Base-by-base conservation (phyloP, 2,888 invertebrate species). In the Anodontia alba region DNA sequence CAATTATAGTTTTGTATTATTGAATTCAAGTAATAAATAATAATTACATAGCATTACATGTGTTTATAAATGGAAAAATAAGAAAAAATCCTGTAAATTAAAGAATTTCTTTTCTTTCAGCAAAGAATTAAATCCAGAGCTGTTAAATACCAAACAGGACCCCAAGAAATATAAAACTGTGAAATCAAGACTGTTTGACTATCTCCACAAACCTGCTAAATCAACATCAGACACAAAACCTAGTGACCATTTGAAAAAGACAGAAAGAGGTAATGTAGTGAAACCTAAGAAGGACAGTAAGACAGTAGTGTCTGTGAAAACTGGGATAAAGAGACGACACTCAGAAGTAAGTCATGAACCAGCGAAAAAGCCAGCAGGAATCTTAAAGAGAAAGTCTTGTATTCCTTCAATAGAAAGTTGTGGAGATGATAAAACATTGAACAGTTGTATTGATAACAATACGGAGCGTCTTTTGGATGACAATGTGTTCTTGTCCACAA, bases 371-470 rank as follows among this genome's bases (percentile, higher is more conserved):
- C 80, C 80, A 31, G 66, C 36, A 10, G 76, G 85, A 51, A 85
- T 85, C 62, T 68, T 85, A 26, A 85, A 85, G 43, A 49, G 85
- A 26, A 85, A 85, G 68, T 85, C 85, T 0, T 85, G 85, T 49
- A 54, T 79, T 43, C 80, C 82, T 36, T 81, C 78, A 1, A 74
- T 82, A 43, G 69, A 46, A 70, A 80, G 80, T 23, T 46, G 67
- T 33, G 42, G 42, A n/a, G 71, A 68, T 23, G 23, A 31, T 12
- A 70, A 57, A 29, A 51, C 38, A 29, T 43, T 73, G 38, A 0
- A 17, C 74, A 5, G 33, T 38, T 1, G 73, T 46, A 67, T 49
- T 38, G 7, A 38, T 38, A 12, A 38, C 12, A 12, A 38, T 17
- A 42, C 5, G 23, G 15, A 38, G 38, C 5, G 12, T 38, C 7